Conservation (phyloP, 1,140 invertebrate genomes). For the Apis laboriosa region DNA sequence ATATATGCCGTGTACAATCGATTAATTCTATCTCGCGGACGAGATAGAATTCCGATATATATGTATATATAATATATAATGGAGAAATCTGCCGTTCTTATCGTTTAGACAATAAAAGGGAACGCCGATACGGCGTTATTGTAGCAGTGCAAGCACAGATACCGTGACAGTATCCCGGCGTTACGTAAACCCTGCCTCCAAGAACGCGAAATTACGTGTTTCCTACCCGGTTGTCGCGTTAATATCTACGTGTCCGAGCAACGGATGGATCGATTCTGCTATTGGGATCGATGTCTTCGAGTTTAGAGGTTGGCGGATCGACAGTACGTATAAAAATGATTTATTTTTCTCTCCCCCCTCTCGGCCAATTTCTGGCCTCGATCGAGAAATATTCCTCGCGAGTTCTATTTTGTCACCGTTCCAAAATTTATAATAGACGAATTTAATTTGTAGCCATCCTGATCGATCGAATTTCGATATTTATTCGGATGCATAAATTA, state of each 20-base stretch:
- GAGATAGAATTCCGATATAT: slow-evolving; percentile 50
- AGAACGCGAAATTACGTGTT: slow-evolving; percentile 65
- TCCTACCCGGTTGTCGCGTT: slow-evolving; percentile 47
- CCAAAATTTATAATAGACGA: no score
- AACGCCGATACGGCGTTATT: slow-evolving; percentile 34
- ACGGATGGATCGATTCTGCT: slow-evolving; percentile 18
- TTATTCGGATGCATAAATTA: neutral
- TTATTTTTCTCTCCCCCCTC: no score
- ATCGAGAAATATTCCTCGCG: no score
- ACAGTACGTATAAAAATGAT: no score
- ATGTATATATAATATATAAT: neutral
- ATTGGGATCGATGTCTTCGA: slow-evolving; percentile 22
- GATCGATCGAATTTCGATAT: neutral
- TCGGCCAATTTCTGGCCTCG: no score
- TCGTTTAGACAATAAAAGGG: slow-evolving; percentile 53
- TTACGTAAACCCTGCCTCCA: slow-evolving; percentile 65
- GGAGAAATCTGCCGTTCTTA: slow-evolving; percentile 48
- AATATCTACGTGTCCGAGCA: slow-evolving; percentile 52
- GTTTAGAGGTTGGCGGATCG: no score
- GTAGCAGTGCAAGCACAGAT: slow-evolving; percentile 17
- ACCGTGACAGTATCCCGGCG: slow-evolving; percentile 41
- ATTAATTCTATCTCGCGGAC: slow-evolving; percentile 38
- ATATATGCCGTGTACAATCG: slow-evolving; percentile 47
- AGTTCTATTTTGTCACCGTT: no score
- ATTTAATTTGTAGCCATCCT: neutral